Evolutionary conservation across 2,113 vertebrate species (phyloP).

Genomic region (Beaufortia kweichowensis): DNA sequence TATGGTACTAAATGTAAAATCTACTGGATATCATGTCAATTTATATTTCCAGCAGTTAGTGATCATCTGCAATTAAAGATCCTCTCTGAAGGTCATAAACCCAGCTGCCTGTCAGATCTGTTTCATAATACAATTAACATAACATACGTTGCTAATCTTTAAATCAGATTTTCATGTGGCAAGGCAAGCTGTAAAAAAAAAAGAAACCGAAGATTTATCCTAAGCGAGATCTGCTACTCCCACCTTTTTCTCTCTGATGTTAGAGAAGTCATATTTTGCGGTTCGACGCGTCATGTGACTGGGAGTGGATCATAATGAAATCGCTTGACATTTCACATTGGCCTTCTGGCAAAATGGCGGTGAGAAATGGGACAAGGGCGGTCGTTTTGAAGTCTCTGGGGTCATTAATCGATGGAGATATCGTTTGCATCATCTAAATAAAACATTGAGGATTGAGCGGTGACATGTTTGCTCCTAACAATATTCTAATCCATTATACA

Average conservation of each 20-base stretch:
- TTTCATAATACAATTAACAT: background rate
- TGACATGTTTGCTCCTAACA: conserved; percentile 7
- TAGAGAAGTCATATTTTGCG: conserved; percentile 26
- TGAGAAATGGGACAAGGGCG: conserved; percentile 30
- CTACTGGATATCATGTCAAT: background rate
- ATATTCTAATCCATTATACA: conserved; percentile 11
- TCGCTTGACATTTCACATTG: conserved; percentile 42
- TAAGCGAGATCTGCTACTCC: conserved; percentile 37
- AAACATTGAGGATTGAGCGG: conserved; percentile 28
- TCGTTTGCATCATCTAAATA: conserved; percentile 16
- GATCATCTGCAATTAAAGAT: background rate
- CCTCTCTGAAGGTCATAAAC: background rate
- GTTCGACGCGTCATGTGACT: conserved; percentile 39
- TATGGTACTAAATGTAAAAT: too few relatives aligned
- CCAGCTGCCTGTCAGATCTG: background rate
- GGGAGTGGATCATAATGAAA: conserved; percentile 48
- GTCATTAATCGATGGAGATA: conserved; percentile 19
- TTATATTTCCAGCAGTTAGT: background rate
- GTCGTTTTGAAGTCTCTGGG: conserved; percentile 6
- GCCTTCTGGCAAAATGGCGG: conserved; percentile 20
- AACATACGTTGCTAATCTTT: background rate
- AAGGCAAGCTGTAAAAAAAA: background rate
- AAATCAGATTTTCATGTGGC: background rate
- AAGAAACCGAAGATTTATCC: background rate
- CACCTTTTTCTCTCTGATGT: conserved; percentile 41